These are phyloP conservation scores for Drosophila diplacantha DNA, from an alignment of 2,888 invertebrate genomes.

Conservation along the genomic window DNA sequence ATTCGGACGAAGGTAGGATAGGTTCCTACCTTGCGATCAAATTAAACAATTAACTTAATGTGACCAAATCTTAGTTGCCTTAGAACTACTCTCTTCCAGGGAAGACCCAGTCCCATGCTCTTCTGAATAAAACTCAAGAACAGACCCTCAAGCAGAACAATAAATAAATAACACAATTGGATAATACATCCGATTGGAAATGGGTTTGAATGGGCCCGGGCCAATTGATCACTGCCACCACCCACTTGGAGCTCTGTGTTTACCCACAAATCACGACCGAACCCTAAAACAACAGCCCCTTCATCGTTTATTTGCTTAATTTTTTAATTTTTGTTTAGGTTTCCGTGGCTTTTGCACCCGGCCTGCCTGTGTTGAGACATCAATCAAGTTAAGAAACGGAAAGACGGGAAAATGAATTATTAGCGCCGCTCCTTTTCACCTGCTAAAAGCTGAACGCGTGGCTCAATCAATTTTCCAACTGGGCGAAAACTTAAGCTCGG, in stretches of 20 bases:
- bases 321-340: slow-evolving; percentile 25
- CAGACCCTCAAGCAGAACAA: background rate
- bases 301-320: slow-evolving; percentile 68
- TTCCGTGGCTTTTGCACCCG: slow-evolving; percentile 21
- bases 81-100: background rate
- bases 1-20: background rate
- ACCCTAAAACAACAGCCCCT: slow-evolving; percentile 37
- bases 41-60: background rate
- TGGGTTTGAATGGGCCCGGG: slow-evolving; percentile 15
- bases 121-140: background rate
- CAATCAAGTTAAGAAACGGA: slow-evolving; percentile 53
- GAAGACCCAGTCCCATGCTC: background rate
- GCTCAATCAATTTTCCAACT: slow-evolving; percentile 65
- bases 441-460: slow-evolving; percentile 57
- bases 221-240: slow-evolving; percentile 40
- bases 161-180: slow-evolving; percentile 22
- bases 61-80: background rate
- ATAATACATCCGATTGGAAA: slow-evolving; percentile 32
- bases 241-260: slow-evolving; percentile 23
- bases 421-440: slow-evolving; percentile 46
- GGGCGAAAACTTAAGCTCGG: slow-evolving; percentile 64
- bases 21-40: background rate
- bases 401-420: slow-evolving; percentile 47
- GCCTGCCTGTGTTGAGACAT: slow-evolving; percentile 42
- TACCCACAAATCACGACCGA: slow-evolving; percentile 26